Percentiles rank a stretch among this genome's conserved stretches.
Evolutionary conservation across 92 coral and sea anemone genomes (phyloP).

Genomic region (Phenganax stokvisi): DNA sequence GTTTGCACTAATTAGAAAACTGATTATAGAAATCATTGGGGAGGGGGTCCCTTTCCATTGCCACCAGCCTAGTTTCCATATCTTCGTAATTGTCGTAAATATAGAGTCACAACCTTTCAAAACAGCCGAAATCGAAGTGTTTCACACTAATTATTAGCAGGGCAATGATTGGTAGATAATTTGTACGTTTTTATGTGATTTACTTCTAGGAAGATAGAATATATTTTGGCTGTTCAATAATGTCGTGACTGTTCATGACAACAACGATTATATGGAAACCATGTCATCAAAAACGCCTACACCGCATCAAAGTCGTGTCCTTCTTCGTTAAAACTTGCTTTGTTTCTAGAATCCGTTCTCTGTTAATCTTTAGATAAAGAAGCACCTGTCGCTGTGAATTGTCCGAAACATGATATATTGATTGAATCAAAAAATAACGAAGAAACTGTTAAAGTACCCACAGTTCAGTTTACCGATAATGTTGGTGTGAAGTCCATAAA

Average conservation of each 20-base stretch:
- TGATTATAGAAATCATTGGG: no score
- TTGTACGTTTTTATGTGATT: no score
- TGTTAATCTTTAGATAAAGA: constrained; percentile 53
- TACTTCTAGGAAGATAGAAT: no score
- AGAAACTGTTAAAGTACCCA: constrained; percentile 59
- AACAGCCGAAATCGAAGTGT: background rate
- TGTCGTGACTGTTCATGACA: no score
- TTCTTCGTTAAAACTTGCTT: background rate
- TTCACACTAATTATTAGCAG: background rate
- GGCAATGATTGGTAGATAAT: no score
- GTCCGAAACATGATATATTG: constrained; percentile 55
- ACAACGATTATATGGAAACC: no score
- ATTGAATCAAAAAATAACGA: constrained; percentile 18
- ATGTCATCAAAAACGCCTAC: no score
- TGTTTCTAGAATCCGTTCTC: background rate
- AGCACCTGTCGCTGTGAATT: constrained; percentile 53
- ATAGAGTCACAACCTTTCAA: background rate
- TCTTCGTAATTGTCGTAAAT: background rate
- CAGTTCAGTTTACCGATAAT: constrained; percentile 76
- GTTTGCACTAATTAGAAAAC: no score
- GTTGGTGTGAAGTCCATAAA: constrained; percentile 56
- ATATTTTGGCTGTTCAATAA: no score
- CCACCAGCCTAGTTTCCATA: background rate
- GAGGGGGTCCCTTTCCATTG: no score
- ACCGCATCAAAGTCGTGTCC: background rate